These are phyloP conservation scores for Leucoma salicis DNA, from an alignment of 2,888 invertebrate genomes.

Conservation along the genomic window DNA sequence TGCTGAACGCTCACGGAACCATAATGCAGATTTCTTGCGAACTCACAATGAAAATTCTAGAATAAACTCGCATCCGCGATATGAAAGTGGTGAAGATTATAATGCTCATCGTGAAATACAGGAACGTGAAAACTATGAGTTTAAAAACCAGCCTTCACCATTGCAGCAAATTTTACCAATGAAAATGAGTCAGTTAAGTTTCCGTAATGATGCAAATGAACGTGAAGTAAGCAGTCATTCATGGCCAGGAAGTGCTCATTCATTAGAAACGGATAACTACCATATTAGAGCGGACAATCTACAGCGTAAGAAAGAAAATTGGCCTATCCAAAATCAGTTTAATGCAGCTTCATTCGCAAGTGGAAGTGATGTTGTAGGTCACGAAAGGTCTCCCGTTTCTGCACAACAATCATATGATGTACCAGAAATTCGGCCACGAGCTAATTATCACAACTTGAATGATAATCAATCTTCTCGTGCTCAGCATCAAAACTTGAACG, in stretches of 20 bases:
- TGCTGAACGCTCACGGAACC: constrained; percentile 9
- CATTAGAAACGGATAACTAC: constrained; percentile 1
- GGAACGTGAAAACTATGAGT: constrained; percentile 4
- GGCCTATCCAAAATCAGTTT: constrained; percentile 10
- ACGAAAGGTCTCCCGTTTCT: constrained; percentile 1
- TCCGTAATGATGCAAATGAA: background rate
- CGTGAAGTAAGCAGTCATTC: constrained; percentile 1
- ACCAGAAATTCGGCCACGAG: background rate
- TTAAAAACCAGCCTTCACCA: constrained; percentile 1
- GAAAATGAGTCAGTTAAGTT: constrained; percentile 1
- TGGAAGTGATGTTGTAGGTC: background rate
- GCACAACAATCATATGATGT: constrained; percentile 7
- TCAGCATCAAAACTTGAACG: background rate
- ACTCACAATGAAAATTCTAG: constrained; percentile 16
- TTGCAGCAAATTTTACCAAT: background rate
- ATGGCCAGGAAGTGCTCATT: background rate
- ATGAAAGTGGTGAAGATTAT: constrained; percentile 8
- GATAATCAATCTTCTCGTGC: background rate
- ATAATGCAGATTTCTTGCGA: constrained; percentile 14
- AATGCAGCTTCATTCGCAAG: background rate
- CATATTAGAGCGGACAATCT: constrained; percentile 1
- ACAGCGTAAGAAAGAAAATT: constrained; percentile 7
- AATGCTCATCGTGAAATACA: constrained; percentile 5
- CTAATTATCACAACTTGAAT: background rate
- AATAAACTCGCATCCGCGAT: constrained; percentile 4